phyloP scores from a whole-genome alignment of 2,797 vertebrate genomes.

The Streptopelia turtur region DNA sequence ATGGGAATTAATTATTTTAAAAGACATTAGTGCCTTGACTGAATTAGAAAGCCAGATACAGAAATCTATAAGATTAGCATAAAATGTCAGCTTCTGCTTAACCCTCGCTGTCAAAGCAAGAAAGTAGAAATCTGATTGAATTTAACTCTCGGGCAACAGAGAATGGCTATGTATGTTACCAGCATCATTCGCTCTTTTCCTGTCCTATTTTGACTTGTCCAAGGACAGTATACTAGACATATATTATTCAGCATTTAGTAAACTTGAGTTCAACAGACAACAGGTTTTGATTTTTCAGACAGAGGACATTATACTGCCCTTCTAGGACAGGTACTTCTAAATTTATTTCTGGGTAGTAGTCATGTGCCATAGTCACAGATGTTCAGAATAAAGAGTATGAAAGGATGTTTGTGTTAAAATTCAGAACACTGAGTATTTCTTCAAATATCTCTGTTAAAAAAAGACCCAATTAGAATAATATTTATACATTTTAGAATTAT shows the following conservation, averaged over 20 bases:
- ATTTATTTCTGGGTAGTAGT: neutral
- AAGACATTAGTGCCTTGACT: neutral
- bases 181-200: neutral
- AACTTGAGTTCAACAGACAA: neutral
- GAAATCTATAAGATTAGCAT: neutral
- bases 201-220: neutral
- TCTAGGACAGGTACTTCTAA: neutral
- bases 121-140: neutral
- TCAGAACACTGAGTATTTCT: neutral
- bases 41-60: neutral
- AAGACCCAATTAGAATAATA: neutral
- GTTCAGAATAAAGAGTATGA: neutral
- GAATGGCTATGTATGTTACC: neutral
- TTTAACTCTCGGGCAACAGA: neutral
- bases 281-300: slow-evolving; percentile 2
- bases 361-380: neutral
- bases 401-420: neutral
- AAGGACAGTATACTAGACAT: neutral
- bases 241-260: neutral
- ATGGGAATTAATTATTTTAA: neutral
- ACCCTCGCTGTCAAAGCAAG: neutral
- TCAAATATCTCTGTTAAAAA: neutral
- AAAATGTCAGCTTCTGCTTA: neutral
- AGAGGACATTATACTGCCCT: neutral
- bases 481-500: neutral